Conservation (phyloP, 2,113 vertebrate genomes). For the Psettodes erumei region DNA sequence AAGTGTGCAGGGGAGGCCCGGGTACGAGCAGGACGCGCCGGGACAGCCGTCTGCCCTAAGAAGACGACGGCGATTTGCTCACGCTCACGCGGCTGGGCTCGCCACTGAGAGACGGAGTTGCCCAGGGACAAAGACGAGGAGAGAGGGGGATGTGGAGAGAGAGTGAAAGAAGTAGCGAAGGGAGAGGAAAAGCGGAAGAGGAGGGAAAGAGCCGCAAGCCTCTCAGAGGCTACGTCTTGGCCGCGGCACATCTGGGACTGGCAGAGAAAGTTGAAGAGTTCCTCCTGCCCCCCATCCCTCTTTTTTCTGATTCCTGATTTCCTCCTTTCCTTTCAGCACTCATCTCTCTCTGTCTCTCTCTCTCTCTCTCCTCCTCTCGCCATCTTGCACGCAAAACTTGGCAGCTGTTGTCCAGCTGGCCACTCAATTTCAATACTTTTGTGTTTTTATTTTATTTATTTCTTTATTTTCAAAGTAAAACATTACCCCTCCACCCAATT, state of each 20-base stretch:
- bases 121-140: slow-evolving; percentile 78
- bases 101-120: slow-evolving; percentile 80
- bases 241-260: slow-evolving; percentile 81
- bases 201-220: slow-evolving; percentile 75
- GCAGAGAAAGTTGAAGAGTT: slow-evolving; percentile 82
- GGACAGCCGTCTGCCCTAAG: slow-evolving; percentile 55
- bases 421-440: slow-evolving; percentile 38
- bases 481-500: slow-evolving; percentile 8
- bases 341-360: slow-evolving; percentile 3
- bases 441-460: no score
- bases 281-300: slow-evolving; percentile 51
- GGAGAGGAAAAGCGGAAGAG: slow-evolving; percentile 56
- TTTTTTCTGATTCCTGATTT: slow-evolving; percentile 77
- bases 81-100: no score
- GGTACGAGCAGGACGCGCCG: slow-evolving; percentile 30
- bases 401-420: slow-evolving; percentile 58
- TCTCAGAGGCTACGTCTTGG: slow-evolving; percentile 81
- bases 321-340: slow-evolving; percentile 33
- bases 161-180: slow-evolving; percentile 63
- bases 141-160: slow-evolving; percentile 61
- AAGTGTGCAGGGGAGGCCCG: slow-evolving; percentile 23
- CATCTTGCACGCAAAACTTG: slow-evolving; percentile 38
- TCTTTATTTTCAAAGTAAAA: slow-evolving; percentile 62
- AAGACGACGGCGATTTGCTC: slow-evolving; percentile 59
- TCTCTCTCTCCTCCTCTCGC: neutral